Conservation (phyloP, 2,797 vertebrate species). For the Pantherophis alleghaniensis region DNA sequence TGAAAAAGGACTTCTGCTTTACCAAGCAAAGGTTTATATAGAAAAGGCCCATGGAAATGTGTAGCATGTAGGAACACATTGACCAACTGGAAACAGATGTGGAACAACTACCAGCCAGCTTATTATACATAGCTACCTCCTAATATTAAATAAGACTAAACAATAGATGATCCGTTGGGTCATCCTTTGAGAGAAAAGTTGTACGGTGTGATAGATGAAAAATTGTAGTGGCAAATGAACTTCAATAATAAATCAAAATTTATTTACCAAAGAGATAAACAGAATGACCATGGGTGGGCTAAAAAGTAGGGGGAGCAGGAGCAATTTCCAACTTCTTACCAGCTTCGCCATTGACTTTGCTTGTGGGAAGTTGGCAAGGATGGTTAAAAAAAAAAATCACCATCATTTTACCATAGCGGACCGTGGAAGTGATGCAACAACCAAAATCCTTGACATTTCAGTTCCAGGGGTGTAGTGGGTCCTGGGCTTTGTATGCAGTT, state of each 20-base stretch:
- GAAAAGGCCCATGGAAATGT: slow-evolving; percentile 26
- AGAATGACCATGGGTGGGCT: background rate
- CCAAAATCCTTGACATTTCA: background rate
- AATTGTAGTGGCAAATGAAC: background rate
- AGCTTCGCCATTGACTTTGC: background rate
- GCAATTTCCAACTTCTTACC: background rate
- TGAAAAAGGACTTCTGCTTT: slow-evolving; percentile 54
- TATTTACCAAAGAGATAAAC: background rate
- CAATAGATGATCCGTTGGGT: background rate
- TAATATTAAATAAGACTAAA: background rate
- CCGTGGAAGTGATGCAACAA: background rate
- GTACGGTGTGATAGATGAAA: background rate
- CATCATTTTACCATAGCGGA: background rate
- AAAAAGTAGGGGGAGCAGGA: background rate
- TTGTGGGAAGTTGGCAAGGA: background rate
- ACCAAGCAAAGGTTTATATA: slow-evolving; percentile 23
- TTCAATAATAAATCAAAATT: background rate
- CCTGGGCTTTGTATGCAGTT: background rate
- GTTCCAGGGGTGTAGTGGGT: background rate
- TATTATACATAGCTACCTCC: background rate
- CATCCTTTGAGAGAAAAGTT: background rate
- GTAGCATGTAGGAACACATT: background rate
- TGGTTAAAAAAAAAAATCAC: background rate
- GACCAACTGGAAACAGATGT: background rate
- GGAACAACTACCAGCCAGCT: accelerated